A percentile compares a stretch with the other conserved stretches of the same genome.
Evolutionary conservation across 2,888 invertebrate species (phyloP).

Genomic region (Lacanobia oleracea): DNA sequence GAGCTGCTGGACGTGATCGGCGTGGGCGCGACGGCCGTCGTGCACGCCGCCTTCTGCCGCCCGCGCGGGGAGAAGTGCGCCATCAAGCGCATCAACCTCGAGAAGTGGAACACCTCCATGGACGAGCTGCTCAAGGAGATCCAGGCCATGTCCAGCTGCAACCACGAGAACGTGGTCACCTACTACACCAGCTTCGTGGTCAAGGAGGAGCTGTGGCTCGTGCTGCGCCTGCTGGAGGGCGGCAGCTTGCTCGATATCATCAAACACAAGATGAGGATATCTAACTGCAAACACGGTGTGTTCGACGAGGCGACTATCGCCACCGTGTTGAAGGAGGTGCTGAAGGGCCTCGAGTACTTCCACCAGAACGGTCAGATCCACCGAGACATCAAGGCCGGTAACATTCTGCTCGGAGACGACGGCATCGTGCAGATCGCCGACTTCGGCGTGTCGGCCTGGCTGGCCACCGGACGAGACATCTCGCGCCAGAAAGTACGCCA

Average conservation of each 20-base stretch:
- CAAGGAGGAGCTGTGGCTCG: slow-evolving; percentile 99
- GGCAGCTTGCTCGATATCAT: slow-evolving; percentile 97
- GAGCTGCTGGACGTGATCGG: slow-evolving; percentile 98
- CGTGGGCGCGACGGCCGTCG: slow-evolving; percentile 99
- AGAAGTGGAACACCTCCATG: slow-evolving; percentile 99
- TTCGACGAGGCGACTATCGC: slow-evolving; percentile 99
- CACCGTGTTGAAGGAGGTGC: slow-evolving; percentile 98
- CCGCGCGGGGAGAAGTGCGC: slow-evolving; percentile 99
- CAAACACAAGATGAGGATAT: slow-evolving; percentile 98
- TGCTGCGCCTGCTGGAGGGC: slow-evolving; percentile 98
- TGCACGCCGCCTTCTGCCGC: slow-evolving; percentile 98
- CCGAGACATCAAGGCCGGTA: slow-evolving; percentile 91
- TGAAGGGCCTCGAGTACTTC: slow-evolving; percentile 99
- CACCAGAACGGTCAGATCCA: slow-evolving; percentile 99
- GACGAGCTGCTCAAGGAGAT: slow-evolving; percentile 98
- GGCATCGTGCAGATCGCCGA: slow-evolving; percentile 99
- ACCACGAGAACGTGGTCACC: slow-evolving; percentile 99
- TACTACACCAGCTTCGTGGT: slow-evolving; percentile 99
- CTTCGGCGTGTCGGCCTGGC: slow-evolving; percentile 99
- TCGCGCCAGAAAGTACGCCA: slow-evolving; percentile 99
- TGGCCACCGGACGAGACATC: slow-evolving; percentile 98
- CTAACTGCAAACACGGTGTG: slow-evolving; percentile 98
- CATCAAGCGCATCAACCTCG: slow-evolving; percentile 99
- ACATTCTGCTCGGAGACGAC: slow-evolving; percentile 99
- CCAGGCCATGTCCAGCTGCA: slow-evolving; percentile 99